phyloP scores from a whole-genome alignment of 1,140 invertebrate species.

The Neomicropteryx cornuta region DNA sequence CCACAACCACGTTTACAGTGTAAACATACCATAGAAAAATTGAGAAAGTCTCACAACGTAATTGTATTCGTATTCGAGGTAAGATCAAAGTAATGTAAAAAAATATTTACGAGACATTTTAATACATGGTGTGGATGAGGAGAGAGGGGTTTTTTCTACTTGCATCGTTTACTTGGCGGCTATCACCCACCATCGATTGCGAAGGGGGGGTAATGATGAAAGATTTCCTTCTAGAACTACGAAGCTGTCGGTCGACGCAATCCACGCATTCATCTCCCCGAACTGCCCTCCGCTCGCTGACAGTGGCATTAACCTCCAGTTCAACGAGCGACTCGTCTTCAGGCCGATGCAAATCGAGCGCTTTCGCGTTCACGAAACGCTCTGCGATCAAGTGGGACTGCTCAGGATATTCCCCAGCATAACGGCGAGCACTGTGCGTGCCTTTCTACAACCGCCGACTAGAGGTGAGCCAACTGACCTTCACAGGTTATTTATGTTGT shows the following conservation, averaged over 20 bases:
- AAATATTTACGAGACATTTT: too few relatives aligned
- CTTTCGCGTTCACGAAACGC: conserved; percentile 64
- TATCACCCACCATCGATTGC: too few relatives aligned
- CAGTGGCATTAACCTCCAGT: conserved; percentile 65
- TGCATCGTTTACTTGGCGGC: too few relatives aligned
- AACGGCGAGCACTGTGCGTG: conserved; percentile 61
- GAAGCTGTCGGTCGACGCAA: conserved; percentile 68
- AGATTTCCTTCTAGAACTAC: conserved; percentile 51
- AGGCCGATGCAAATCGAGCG: conserved; percentile 58
- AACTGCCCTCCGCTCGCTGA: conserved; percentile 77
- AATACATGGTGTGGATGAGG: too few relatives aligned
- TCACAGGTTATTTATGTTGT: too few relatives aligned
- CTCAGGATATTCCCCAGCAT: conserved; percentile 87
- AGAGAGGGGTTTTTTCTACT: too few relatives aligned
- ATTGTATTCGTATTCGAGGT: too few relatives aligned
- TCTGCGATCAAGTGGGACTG: conserved; percentile 78
- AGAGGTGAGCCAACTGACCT: conserved; percentile 44
- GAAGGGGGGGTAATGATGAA: too few relatives aligned
- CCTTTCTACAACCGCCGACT: conserved; percentile 75
- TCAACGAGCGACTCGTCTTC: conserved; percentile 71
- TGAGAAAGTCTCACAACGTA: too few relatives aligned
- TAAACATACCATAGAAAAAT: too few relatives aligned
- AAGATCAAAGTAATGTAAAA: too few relatives aligned
- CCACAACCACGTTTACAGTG: too few relatives aligned
- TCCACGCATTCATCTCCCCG: conserved; percentile 86